A percentile compares a stretch with the other conserved stretches of the same genome.
These are phyloP conservation scores for Saguinus oedipus DNA, from an alignment of 2,797 vertebrate genomes.

Conservation along the genomic window DNA sequence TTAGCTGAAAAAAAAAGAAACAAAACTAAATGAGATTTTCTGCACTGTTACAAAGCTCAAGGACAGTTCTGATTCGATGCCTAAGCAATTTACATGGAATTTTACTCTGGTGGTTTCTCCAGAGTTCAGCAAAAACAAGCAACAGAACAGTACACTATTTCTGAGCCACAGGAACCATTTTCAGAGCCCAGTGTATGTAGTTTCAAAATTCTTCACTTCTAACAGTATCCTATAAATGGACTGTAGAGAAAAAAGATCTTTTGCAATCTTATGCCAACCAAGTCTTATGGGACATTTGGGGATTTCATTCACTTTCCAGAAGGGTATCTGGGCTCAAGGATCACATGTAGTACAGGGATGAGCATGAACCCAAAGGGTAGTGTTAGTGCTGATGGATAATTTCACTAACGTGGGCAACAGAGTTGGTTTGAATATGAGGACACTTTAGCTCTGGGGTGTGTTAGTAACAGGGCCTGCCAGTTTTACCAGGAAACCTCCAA, in stretches of 20 bases:
- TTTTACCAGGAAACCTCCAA: background rate
- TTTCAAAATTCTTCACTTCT: background rate
- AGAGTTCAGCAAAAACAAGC: constrained; percentile 61
- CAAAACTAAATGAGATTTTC: constrained; percentile 1
- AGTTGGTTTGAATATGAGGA: background rate
- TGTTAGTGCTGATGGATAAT: background rate
- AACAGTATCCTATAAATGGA: background rate
- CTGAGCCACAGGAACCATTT: constrained; percentile 30
- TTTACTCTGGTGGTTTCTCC: constrained; percentile 44
- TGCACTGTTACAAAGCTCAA: constrained; percentile 41
- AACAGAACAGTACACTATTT: constrained; percentile 16
- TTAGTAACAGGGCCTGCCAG: background rate
- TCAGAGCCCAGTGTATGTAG: background rate
- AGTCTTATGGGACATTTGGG: background rate
- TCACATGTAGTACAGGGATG: background rate
- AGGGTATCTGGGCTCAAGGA: background rate
- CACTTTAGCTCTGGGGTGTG: background rate
- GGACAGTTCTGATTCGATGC: constrained; percentile 60
- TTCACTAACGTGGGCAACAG: background rate
- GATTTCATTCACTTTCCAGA: background rate
- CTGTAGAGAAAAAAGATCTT: background rate
- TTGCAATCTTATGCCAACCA: background rate
- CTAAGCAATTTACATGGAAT: constrained; percentile 56
- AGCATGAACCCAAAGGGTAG: background rate
- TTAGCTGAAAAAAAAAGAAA: constrained; percentile 5